Evolutionary conservation across 1,140 invertebrate genomes (phyloP).

Genomic region (Ceratina calcarata): DNA sequence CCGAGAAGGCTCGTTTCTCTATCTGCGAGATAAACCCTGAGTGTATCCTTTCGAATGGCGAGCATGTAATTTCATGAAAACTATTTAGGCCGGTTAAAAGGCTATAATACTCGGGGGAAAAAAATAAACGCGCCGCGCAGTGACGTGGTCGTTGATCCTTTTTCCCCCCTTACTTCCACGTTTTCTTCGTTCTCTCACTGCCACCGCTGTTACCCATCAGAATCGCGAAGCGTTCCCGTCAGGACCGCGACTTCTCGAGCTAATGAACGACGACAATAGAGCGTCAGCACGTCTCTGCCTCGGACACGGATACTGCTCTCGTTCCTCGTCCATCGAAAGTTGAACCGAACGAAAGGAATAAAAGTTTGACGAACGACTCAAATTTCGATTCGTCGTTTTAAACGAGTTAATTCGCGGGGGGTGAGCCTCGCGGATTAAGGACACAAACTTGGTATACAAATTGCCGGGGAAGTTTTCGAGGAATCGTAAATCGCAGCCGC

Average conservation of each 20-base stretch:
- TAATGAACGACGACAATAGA: constrained; percentile 60
- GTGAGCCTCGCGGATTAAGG: constrained; percentile 18
- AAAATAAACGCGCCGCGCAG: background rate
- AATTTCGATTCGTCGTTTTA: background rate
- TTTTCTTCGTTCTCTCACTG: constrained; percentile 22
- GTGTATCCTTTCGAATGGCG: constrained; percentile 31
- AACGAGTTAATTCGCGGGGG: background rate
- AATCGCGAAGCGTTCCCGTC: constrained; percentile 51
- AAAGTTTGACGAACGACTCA: too few species aligned
- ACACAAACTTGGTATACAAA: constrained; percentile 43
- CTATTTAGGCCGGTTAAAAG: constrained; percentile 38
- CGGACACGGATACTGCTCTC: constrained; percentile 38
- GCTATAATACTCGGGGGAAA: background rate
- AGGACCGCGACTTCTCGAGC: constrained; percentile 34
- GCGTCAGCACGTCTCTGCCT: constrained; percentile 36
- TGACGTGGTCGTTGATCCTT: constrained; percentile 56
- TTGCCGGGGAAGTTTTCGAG: constrained; percentile 54
- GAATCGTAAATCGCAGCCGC: constrained; percentile 55
- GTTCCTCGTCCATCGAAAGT: constrained; percentile 50
- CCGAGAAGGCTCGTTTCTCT: constrained; percentile 3
- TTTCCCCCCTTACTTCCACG: background rate
- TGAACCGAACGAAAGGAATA: too few species aligned
- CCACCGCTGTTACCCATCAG: constrained; percentile 21
- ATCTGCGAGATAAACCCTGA: constrained; percentile 15
- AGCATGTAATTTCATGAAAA: constrained; percentile 42